Evolutionary conservation across 1,140 invertebrate species (phyloP).

Genomic region (Neotoxoptera formosana): DNA sequence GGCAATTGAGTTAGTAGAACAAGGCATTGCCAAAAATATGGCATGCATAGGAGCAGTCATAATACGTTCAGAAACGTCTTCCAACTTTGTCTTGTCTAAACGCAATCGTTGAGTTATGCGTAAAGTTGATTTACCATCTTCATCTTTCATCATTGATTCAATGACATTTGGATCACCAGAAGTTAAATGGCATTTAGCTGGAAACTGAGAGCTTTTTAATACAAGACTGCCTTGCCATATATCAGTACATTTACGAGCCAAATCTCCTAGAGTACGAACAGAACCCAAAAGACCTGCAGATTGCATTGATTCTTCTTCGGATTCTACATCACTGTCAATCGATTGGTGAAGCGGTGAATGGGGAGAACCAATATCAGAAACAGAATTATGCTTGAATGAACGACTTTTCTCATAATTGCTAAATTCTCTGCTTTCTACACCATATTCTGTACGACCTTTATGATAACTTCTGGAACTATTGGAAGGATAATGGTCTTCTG

Average conservation of each 20-base stretch:
- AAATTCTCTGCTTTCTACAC: slow-evolving; percentile 67
- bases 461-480: slow-evolving; percentile 70
- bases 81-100: slow-evolving; percentile 91
- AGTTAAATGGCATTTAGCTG: slow-evolving; percentile 92
- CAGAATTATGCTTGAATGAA: slow-evolving; percentile 54
- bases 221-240: slow-evolving; percentile 95
- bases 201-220: slow-evolving; percentile 94
- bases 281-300: slow-evolving; percentile 74
- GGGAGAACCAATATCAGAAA: slow-evolving; percentile 57
- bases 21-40: slow-evolving; percentile 88
- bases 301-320: slow-evolving; percentile 70
- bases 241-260: slow-evolving; percentile 81
- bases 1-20: slow-evolving; percentile 75
- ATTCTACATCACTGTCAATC: slow-evolving; percentile 80
- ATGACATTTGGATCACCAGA: slow-evolving; percentile 95
- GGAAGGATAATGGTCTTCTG: slow-evolving; percentile 64
- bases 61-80: slow-evolving; percentile 93
- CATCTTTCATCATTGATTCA: slow-evolving; percentile 90
- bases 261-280: slow-evolving; percentile 79
- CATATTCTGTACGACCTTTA: slow-evolving; percentile 72
- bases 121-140: slow-evolving; percentile 87
- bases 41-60: slow-evolving; percentile 85
- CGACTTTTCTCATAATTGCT: slow-evolving; percentile 61
- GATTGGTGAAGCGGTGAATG: slow-evolving; percentile 75
- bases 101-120: slow-evolving; percentile 92